phyloP scores from a whole-genome alignment of 2,113 vertebrate species.

The Ctenodactylus gundi region DNA sequence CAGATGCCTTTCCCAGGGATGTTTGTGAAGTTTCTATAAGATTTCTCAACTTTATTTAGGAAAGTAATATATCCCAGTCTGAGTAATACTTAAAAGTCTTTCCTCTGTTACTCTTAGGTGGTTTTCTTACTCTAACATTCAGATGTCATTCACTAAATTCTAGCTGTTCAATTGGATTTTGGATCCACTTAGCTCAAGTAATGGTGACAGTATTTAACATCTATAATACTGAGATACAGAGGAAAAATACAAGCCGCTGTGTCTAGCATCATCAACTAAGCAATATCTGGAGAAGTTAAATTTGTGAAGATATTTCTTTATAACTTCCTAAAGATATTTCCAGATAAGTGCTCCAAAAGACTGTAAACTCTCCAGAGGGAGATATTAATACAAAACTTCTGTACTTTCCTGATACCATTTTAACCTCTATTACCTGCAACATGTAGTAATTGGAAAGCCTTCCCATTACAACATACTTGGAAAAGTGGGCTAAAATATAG shows the following conservation, averaged over 20 bases:
- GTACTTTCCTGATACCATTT: not conserved
- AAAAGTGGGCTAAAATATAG: not conserved
- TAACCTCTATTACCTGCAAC: not conserved
- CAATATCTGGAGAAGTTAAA: not conserved
- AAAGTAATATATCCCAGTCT: not conserved
- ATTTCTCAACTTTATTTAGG: not conserved
- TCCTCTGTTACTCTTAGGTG: not conserved
- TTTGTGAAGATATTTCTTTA: not conserved
- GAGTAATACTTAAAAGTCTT: not conserved
- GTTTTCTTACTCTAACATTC: not conserved
- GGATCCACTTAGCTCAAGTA: not conserved
- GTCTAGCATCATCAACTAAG: not conserved
- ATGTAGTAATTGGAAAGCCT: not conserved
- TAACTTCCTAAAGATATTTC: conserved; percentile 20
- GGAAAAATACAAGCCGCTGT: accelerated
- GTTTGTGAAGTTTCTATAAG: not conserved
- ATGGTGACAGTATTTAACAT: accelerated
- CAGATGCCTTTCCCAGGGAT: not conserved
- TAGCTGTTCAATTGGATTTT: not conserved
- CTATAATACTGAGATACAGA: not conserved
- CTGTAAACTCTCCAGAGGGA: not conserved
- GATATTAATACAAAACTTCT: not conserved
- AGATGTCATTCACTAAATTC: not conserved
- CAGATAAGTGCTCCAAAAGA: conserved; percentile 32
- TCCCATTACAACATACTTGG: not conserved